These are phyloP conservation scores for Xenopus petersii DNA, from an alignment of 2,797 vertebrate genomes.

Conservation along the genomic window DNA sequence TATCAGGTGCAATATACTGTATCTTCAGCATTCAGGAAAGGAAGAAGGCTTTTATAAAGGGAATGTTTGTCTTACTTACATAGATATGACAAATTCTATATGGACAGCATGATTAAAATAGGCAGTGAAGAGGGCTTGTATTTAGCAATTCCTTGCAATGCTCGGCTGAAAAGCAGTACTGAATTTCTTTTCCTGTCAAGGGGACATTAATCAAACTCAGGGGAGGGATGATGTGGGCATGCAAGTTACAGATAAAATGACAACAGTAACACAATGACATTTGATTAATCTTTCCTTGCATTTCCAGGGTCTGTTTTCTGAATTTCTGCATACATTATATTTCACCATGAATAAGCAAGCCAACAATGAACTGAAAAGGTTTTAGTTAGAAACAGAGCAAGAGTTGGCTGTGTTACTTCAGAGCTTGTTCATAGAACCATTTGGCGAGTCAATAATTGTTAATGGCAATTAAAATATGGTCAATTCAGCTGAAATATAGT, in stretches of 20 bases:
- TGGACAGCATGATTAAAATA: constrained; percentile 3
- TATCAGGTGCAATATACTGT: not conserved
- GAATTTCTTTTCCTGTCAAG: not conserved
- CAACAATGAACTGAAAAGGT: not conserved
- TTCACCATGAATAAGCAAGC: not conserved
- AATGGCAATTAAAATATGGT: not conserved
- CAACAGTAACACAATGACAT: not conserved
- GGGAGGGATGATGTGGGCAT: not conserved
- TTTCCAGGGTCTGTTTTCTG: not conserved
- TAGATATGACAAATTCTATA: not conserved
- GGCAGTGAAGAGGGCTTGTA: not conserved
- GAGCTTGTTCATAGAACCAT: not conserved
- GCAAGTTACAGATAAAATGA: constrained; percentile 1
- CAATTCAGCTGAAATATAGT: no score
- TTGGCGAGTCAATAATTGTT: not conserved
- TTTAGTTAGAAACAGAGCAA: not conserved
- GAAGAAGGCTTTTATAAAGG: not conserved
- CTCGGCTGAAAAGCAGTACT: not conserved
- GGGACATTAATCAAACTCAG: not conserved
- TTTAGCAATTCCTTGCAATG: not conserved
- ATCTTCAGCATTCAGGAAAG: not conserved
- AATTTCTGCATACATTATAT: not conserved
- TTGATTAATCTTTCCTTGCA: not conserved
- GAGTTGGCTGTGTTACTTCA: not conserved
- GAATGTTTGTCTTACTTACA: not conserved